Conservation (phyloP, 2,113 vertebrate genomes). For the Hepsetus odoe region DNA sequence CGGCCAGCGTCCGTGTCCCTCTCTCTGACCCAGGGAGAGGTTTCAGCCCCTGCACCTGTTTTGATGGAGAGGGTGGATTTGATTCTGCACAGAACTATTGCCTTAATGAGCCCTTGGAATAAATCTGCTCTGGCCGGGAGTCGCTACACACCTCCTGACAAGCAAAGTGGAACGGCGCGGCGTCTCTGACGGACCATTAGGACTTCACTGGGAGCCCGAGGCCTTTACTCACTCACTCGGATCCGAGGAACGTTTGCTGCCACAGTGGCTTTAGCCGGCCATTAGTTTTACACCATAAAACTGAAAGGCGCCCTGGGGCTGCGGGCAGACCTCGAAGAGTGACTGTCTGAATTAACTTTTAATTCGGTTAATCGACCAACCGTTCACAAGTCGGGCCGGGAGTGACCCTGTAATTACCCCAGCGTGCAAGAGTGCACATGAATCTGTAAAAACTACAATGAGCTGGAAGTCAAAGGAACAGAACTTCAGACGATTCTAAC, state of each 20-base stretch:
- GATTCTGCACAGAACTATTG: not conserved
- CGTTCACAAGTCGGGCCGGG: not conserved
- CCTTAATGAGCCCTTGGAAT: slow-evolving; percentile 52
- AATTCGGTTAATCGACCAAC: too few relatives aligned
- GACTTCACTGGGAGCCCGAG: not conserved
- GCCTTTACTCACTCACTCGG: not conserved
- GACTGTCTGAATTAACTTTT: slow-evolving; percentile 5
- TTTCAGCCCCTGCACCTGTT: too few relatives aligned
- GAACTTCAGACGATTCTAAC: too few relatives aligned
- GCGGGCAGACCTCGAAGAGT: slow-evolving; percentile 55
- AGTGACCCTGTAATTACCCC: not conserved
- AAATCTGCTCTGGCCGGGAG: slow-evolving; percentile 59
- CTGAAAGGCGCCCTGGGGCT: slow-evolving; percentile 62
- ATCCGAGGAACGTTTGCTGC: not conserved
- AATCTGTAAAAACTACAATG: too few relatives aligned
- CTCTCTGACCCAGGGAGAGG: too few relatives aligned
- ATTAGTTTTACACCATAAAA: slow-evolving; percentile 85
- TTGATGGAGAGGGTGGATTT: not conserved
- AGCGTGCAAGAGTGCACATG: not conserved
- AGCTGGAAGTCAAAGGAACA: too few relatives aligned
- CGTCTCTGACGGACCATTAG: not conserved
- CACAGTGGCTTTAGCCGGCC: slow-evolving; percentile 43
- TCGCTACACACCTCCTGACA: slow-evolving; percentile 56
- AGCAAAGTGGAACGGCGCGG: not conserved
- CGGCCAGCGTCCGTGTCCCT: too few relatives aligned